These are phyloP conservation scores for Hemithea aestivaria DNA, from an alignment of 2,888 invertebrate species.

Conservation along the genomic window DNA sequence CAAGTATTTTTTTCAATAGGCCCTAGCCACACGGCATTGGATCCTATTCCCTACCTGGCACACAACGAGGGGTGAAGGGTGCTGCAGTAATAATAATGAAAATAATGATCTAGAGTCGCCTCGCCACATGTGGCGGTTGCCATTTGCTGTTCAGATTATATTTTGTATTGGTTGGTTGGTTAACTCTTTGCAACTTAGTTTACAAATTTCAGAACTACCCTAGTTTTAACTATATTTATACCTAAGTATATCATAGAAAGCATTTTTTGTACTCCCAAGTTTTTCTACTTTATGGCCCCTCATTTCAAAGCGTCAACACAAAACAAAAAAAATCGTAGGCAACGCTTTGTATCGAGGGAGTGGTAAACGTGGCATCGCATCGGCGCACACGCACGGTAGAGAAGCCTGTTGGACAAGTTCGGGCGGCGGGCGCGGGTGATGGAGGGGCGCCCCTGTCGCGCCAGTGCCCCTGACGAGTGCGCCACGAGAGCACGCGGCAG, in stretches of 20 bases:
- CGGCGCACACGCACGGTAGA: conserved; percentile 71
- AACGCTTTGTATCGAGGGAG: conserved; percentile 49
- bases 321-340: conserved; percentile 65
- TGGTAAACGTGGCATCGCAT: conserved; percentile 64
- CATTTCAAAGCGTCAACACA: conserved; percentile 69
- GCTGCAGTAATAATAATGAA: conserved; percentile 34
- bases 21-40: conserved; percentile 15
- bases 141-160: conserved; percentile 27
- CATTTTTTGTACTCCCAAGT: too few species aligned
- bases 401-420: conserved; percentile 65
- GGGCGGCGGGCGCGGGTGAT: conserved; percentile 30
- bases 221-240: background rate
- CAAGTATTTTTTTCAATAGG: conserved; percentile 29
- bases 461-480: conserved; percentile 64
- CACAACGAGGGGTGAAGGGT: conserved; percentile 50
- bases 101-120: conserved; percentile 32
- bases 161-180: conserved; percentile 20
- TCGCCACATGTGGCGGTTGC: conserved; percentile 45
- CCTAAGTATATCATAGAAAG: too few species aligned
- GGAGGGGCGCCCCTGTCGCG: conserved; percentile 55
- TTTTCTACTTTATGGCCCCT: conserved; percentile 71
- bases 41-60: conserved; percentile 42
- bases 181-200: too few species aligned
- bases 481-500: conserved; percentile 49
- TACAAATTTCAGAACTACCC: background rate